phyloP scores from a whole-genome alignment of 2,113 vertebrate genomes.

The Nematolebias whitei region DNA sequence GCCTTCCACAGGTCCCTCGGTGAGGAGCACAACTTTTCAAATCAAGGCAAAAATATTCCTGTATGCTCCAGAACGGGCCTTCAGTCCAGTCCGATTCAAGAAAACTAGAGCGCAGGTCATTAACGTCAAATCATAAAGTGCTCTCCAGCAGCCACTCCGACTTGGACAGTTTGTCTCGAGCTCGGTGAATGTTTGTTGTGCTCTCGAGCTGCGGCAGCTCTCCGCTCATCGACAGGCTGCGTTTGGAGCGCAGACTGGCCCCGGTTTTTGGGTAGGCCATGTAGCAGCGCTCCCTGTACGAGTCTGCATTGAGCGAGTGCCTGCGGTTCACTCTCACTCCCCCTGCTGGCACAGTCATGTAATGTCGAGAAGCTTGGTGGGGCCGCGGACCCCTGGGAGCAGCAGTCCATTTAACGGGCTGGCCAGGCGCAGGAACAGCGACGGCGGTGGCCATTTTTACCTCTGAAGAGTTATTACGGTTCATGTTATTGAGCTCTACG shows the following conservation, averaged over 20 bases:
- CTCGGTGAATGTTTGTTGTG: constrained; percentile 69
- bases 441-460: constrained; percentile 69
- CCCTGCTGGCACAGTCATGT: constrained; percentile 90
- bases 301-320: constrained; percentile 86
- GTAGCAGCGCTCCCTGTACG: constrained; percentile 74
- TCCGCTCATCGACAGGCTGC: constrained; percentile 91
- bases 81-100: constrained; percentile 44
- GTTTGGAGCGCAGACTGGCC: constrained; percentile 83
- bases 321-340: constrained; percentile 83
- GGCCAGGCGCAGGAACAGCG: constrained; percentile 53
- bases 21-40: constrained; percentile 66
- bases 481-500: constrained; percentile 88
- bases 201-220: constrained; percentile 81
- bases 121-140: constrained; percentile 78
- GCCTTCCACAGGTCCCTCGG: constrained; percentile 67
- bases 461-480: constrained; percentile 94
- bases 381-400: constrained; percentile 83
- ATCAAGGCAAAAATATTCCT: constrained; percentile 65
- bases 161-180: constrained; percentile 83
- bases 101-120: constrained; percentile 55
- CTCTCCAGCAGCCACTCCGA: constrained; percentile 94
- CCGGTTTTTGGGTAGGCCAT: constrained; percentile 72
- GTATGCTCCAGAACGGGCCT: constrained; percentile 49
- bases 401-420: constrained; percentile 74
- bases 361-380: constrained; percentile 84